Base-by-base conservation (phyloP, 1,140 invertebrate species). In the Drosophila ambigua region DNA sequence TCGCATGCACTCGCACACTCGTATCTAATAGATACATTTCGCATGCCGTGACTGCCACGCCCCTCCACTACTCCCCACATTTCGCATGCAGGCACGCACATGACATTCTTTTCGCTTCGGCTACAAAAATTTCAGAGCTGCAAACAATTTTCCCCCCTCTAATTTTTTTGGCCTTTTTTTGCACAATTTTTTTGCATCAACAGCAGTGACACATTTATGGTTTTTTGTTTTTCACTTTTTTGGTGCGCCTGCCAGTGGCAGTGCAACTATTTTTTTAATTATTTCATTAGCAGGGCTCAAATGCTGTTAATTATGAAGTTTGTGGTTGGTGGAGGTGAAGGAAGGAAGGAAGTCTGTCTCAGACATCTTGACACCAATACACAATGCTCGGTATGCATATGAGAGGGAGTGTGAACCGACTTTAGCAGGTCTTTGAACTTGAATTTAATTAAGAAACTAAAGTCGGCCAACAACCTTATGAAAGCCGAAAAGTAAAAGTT, bases 21-120 rank as follows among this genome's bases (percentile, higher is more conserved):
- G 74, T 72, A 73, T 63, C 76, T 79, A 79, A 71, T 69, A 75
- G 64, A 79, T 79, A 72, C 65, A 80, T 79, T 79, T 76, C 55
- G 72, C 73, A 69, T 67, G 72, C 74, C 54, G 43, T 68, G 72
- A 60, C 50, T 72, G 62, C 63, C 68, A 79, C 76, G 72, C 57
- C 59, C 49, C 43, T 59, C 20, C 8, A 16, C n/a, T n/a, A 24
- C 8, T 4, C 60, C 51, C 35, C 41, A 31, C 41, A 35, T 68
- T 69, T 69, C 45, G 66, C 68, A 60, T 71, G 53, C 72, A 52
- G 28, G 45, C 69, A 74, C 72, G 71, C 71, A 74, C 45, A 57
- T 43, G 51, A 69, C 67, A 71, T 71, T 69, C 67, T 69, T 58
- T 58, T 48, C 26, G 67, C 35, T 59, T 69, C 43, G 31, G 24